A percentile compares a stretch with the other conserved stretches of the same genome.
Evolutionary conservation across 2,113 vertebrate species (phyloP).

Genomic region (Tenrec ecaudatus): DNA sequence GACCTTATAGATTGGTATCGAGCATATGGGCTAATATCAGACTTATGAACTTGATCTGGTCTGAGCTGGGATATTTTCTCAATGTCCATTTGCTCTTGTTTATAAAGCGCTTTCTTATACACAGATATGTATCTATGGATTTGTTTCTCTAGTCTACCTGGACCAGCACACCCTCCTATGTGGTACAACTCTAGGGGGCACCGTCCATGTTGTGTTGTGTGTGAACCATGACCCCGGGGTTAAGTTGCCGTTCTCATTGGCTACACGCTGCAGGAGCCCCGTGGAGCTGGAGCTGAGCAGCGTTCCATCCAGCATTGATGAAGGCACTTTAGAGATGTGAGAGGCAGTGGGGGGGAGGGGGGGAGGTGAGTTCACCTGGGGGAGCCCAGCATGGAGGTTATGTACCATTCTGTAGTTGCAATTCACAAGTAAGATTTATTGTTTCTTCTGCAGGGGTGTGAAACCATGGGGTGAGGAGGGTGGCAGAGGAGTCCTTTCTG

Average conservation of each 20-base stretch:
- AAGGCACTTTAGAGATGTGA: background rate
- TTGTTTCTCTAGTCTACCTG: no score
- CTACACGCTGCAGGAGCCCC: accelerated
- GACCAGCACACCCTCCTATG: no score
- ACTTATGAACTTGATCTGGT: no score
- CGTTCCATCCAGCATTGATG: accelerated
- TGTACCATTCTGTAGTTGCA: background rate
- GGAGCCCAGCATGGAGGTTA: background rate
- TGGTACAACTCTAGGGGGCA: background rate
- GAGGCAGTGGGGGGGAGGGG: background rate
- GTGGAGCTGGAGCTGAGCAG: background rate
- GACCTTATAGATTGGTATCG: no score
- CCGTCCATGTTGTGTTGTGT: accelerated
- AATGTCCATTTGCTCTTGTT: no score
- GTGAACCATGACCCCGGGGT: background rate
- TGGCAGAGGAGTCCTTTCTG: background rate
- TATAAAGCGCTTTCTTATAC: no score
- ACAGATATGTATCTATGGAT: no score
- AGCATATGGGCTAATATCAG: no score
- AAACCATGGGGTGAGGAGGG: background rate
- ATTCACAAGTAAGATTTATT: background rate
- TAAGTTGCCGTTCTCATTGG: background rate
- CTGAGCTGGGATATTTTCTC: no score
- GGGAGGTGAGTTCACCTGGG: background rate
- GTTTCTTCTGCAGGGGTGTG: background rate